Conservation (phyloP, 2,113 vertebrate species). For the Leptobrachium leishanense region DNA sequence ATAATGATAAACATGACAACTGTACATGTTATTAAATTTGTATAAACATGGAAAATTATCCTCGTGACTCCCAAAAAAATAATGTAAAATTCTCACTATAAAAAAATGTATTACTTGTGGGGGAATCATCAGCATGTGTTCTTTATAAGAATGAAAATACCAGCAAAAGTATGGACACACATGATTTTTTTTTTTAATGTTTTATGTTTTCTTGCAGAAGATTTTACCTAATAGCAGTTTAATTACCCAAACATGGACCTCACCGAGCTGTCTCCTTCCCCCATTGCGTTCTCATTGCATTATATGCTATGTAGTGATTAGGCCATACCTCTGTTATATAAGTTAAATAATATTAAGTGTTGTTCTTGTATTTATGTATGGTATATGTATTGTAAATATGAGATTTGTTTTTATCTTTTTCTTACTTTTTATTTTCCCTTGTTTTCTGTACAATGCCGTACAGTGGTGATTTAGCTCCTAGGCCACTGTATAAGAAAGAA, state of each 20-base stretch:
- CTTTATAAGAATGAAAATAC: constrained; percentile 54
- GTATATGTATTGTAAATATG: constrained; percentile 99
- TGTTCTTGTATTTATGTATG: constrained; percentile 99
- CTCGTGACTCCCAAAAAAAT: too few species aligned
- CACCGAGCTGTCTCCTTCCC: constrained; percentile 74
- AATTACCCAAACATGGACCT: constrained; percentile 59
- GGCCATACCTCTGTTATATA: constrained; percentile 88
- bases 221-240: constrained; percentile 64
- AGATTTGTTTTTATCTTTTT: constrained; percentile 76
- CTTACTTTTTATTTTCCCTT: constrained; percentile 61
- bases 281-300: constrained; percentile 81
- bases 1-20: too few species aligned
- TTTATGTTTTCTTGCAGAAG: constrained; percentile 63
- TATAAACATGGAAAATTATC: too few species aligned
- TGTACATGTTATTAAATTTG: too few species aligned
- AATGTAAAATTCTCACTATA: too few species aligned
- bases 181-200: constrained; percentile 54
- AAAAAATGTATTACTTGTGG: too few species aligned
- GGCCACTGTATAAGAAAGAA: constrained; percentile 87
- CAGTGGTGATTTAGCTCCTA: constrained; percentile 86
- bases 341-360: constrained; percentile 98
- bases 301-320: constrained; percentile 88
- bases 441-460: constrained; percentile 84
- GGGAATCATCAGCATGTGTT: constrained; percentile 53
- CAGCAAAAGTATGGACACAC: constrained; percentile 61